Conservation (phyloP, 1,140 invertebrate genomes). For the Ctenoplectra terminalis region DNA sequence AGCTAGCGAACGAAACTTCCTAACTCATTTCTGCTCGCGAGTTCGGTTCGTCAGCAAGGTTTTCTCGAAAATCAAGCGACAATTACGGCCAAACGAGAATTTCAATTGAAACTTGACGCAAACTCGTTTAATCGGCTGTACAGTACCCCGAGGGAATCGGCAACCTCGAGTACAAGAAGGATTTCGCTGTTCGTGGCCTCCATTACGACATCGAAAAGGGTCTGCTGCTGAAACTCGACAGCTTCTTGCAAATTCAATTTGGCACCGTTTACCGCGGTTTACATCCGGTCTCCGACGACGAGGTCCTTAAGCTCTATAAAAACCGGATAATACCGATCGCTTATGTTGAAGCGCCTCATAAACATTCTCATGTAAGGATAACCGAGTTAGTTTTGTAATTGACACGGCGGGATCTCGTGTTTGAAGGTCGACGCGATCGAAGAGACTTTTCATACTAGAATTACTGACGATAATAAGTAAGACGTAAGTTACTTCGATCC, state of each 20-base stretch:
- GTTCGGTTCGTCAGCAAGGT: slow-evolving; percentile 31
- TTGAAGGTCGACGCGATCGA: neutral
- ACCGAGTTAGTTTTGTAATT: too few species aligned
- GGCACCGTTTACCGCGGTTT: slow-evolving; percentile 96
- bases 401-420: too few species aligned
- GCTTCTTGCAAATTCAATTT: slow-evolving; percentile 97
- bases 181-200: slow-evolving; percentile 96
- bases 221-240: slow-evolving; percentile 96
- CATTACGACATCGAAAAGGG: slow-evolving; percentile 99
- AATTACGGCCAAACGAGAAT: slow-evolving; percentile 63
- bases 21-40: slow-evolving; percentile 31
- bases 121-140: slow-evolving; percentile 75
- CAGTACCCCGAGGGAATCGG: slow-evolving; percentile 96
- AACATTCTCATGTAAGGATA: slow-evolving; percentile 82
- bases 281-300: slow-evolving; percentile 90
- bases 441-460: too few species aligned
- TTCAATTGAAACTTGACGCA: slow-evolving; percentile 57
- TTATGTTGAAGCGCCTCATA: slow-evolving; percentile 88
- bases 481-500: too few species aligned
- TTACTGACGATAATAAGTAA: too few species aligned
- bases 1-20: slow-evolving; percentile 18
- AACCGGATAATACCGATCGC: slow-evolving; percentile 93
- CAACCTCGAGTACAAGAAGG: slow-evolving; percentile 92
- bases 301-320: slow-evolving; percentile 94
- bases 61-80: slow-evolving; percentile 60